Base-by-base conservation (phyloP, 2,888 invertebrate species). In the Callyntrura sp. region DNA sequence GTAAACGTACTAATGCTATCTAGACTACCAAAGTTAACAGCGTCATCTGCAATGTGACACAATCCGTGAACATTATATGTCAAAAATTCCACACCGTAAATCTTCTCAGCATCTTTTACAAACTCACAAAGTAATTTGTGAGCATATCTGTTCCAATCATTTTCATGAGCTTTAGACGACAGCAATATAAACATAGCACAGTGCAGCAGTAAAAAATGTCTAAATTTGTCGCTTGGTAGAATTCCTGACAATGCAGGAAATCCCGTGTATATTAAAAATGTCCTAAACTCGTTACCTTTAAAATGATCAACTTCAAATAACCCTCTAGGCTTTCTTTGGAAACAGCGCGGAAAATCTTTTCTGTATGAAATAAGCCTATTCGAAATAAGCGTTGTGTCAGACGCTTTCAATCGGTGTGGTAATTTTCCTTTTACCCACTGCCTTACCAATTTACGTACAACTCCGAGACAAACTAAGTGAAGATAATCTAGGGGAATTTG, bases 71-170 rank as follows among this genome's bases (percentile, higher is more conserved):
- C 20, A 9, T 78, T 55, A 51, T 78, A 78, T 2, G 14, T 20
- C 11, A 23, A 11, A 48, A 48, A 78, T 5, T 23, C 20, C 0
- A 48, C 14, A 20, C 48, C 55, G 20, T 55, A 78, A 0, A 48
- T 9, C 9, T 17, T 11, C 25, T 17, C n/a, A n/a, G 81, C 14
- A 12, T 14, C 0, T 73, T 62, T 60, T 20, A 28, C n/a, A 73
- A 43, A 84, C 8, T 60, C 48, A 51, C 28, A 14, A 11, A 89
- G 25, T 3, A 51, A 85, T 17, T 60, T 23, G 97, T 98, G 28
- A 2, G 70, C 70, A 70, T 20, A 35, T n/a, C 35, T 70, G 17
- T 70, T 70, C 70, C 70, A 70, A 9, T 4, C 2, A 1, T 0
- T 0, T 98, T 70, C 14, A 51, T 17, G 4, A n/a, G 65, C 23